These are phyloP conservation scores for Thecocarcelia acutangulata DNA, from an alignment of 2,888 invertebrate genomes.

Conservation along the genomic window DNA sequence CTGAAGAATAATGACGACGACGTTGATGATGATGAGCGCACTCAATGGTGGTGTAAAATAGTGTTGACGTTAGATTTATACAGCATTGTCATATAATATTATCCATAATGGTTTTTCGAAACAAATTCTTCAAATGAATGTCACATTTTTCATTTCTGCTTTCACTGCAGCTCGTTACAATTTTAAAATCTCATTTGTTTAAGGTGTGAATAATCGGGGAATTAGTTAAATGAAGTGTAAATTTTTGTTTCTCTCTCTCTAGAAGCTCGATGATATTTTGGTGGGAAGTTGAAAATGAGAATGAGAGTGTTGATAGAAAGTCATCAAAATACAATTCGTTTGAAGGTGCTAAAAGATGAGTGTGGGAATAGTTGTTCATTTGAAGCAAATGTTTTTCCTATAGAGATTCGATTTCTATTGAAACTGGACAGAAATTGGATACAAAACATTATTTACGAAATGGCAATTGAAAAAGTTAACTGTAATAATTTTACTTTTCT, in stretches of 20 bases:
- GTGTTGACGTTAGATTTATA: constrained; percentile 57
- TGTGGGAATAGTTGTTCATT: constrained; percentile 46
- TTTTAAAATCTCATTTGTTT: constrained; percentile 66
- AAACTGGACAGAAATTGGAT: no score
- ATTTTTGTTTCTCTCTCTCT: constrained; percentile 50
- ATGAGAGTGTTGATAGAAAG: constrained; percentile 46
- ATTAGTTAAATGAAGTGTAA: constrained; percentile 78
- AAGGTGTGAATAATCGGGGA: constrained; percentile 78
- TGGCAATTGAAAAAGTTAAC: no score
- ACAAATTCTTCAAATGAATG: constrained; percentile 50
- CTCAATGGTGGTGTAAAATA: constrained; percentile 56
- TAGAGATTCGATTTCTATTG: no score
- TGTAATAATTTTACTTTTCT: no score
- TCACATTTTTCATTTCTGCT: constrained; percentile 37
- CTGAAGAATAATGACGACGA: constrained; percentile 27
- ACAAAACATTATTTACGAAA: no score
- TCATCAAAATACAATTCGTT: constrained; percentile 55
- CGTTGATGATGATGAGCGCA: constrained; percentile 26
- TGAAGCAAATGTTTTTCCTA: no score
- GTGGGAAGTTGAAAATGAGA: constrained; percentile 14
- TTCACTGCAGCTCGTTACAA: constrained; percentile 57
- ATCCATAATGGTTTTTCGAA: constrained; percentile 69
- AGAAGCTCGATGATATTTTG: background rate
- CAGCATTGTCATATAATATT: constrained; percentile 47
- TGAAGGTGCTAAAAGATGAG: constrained; percentile 54